Evolutionary conservation across 2,113 vertebrate genomes (phyloP).

Genomic region (Tragulus kanchil): DNA sequence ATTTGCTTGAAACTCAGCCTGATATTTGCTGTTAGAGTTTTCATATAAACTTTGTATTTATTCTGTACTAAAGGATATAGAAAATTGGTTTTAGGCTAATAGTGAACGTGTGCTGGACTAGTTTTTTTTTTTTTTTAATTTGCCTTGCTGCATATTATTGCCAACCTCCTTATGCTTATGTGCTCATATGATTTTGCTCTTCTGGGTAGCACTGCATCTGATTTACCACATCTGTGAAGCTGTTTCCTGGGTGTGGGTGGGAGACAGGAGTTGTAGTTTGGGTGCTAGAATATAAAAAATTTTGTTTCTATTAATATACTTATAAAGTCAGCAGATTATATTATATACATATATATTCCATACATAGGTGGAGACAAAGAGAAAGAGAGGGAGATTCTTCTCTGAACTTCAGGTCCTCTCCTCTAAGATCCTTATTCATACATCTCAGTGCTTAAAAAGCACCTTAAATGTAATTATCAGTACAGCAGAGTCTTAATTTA

Average conservation of each 20-base stretch:
- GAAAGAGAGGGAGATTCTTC: neutral
- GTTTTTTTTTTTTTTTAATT: neutral
- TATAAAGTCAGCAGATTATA: neutral
- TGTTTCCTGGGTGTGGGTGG: neutral
- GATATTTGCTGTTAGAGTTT: constrained; percentile 49
- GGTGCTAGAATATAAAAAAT: neutral
- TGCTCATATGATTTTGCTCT: neutral
- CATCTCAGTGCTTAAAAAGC: neutral
- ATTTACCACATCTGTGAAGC: neutral
- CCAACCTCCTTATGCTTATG: neutral
- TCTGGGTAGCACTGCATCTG: neutral
- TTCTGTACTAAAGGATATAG: constrained; percentile 43
- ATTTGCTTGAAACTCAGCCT: constrained; percentile 13
- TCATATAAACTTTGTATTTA: constrained; percentile 47
- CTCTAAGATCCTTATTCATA: neutral
- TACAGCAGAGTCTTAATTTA: neutral
- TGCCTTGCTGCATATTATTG: neutral
- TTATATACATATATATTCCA: neutral
- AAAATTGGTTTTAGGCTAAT: constrained; percentile 49
- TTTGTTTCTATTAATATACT: neutral
- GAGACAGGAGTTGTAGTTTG: neutral
- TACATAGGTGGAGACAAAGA: neutral
- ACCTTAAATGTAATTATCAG: neutral
- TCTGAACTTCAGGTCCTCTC: neutral
- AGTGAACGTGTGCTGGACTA: neutral